A percentile compares a stretch with the other conserved stretches of the same genome.
These are phyloP conservation scores for Festucalex cinctus DNA, from an alignment of 2,113 vertebrate species.

Conservation along the genomic window DNA sequence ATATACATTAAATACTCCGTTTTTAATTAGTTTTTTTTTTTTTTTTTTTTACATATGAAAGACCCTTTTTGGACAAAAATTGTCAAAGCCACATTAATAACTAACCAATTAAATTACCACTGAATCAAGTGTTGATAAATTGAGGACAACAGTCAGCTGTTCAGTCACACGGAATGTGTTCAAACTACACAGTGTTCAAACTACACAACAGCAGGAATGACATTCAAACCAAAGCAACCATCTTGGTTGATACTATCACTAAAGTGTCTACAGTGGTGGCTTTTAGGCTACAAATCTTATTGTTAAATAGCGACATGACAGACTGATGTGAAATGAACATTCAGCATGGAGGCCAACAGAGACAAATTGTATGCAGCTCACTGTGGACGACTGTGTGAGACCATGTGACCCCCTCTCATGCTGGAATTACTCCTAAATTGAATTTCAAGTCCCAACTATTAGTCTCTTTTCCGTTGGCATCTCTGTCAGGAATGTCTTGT, in stretches of 20 bases:
- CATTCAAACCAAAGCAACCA: not conserved
- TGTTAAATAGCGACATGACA: conserved; percentile 21
- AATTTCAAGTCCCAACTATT: conserved; percentile 54
- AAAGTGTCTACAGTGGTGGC: not conserved
- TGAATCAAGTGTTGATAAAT: not conserved
- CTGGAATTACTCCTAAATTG: conserved; percentile 31
- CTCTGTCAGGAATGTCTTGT: conserved; percentile 51
- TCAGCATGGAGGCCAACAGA: not conserved
- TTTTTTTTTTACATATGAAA: conserved; percentile 8
- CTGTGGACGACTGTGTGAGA: not conserved
- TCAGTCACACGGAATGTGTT: not conserved
- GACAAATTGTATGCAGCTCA: not conserved
- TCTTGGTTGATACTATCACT: not conserved
- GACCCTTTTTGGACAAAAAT: not conserved
- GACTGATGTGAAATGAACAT: conserved; percentile 21
- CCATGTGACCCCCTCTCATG: conserved; percentile 5
- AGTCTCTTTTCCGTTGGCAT: conserved; percentile 31
- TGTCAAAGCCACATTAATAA: not conserved
- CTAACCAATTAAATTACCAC: not conserved
- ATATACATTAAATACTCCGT: conserved; percentile 44
- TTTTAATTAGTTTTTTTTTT: too few species aligned
- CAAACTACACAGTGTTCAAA: not conserved
- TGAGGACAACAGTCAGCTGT: not conserved
- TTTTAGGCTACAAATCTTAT: not conserved
- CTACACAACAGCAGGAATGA: not conserved